phyloP scores from a whole-genome alignment of 2,797 vertebrate genomes.

The Pogonophryne albipinna region DNA sequence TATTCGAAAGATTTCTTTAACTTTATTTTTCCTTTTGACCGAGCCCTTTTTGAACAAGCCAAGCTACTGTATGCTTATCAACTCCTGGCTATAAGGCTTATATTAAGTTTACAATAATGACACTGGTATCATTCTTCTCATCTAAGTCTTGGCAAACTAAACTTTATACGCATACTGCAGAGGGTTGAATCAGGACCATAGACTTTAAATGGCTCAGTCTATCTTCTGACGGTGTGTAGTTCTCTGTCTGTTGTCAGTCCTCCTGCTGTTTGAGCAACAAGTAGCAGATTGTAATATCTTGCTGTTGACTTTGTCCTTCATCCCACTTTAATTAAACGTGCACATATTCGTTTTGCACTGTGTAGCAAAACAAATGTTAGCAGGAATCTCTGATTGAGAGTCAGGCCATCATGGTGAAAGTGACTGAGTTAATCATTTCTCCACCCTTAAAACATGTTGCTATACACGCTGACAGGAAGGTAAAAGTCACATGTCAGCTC shows the following conservation, averaged over 20 bases:
- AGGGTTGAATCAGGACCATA: neutral
- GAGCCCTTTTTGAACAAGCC: neutral
- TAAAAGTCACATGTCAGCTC: constrained; percentile 27
- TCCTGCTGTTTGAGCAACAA: constrained; percentile 1
- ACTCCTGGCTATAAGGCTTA: neutral
- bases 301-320: constrained; percentile 6
- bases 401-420: neutral
- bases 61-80: neutral
- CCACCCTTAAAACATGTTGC: neutral
- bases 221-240: neutral
- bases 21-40: neutral
- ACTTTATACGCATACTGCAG: neutral
- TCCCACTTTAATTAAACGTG: neutral
- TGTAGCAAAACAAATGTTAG: constrained; percentile 9
- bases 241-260: neutral
- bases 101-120: neutral
- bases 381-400: neutral
- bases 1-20: neutral
- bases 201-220: neutral
- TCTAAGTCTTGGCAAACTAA: constrained; percentile 1
- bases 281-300: neutral
- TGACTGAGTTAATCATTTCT: constrained; percentile 42
- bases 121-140: neutral
- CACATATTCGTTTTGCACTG: neutral
- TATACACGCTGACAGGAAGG: constrained; percentile 1